Evolutionary conservation across 2,888 invertebrate genomes (phyloP).

Genomic region (Rhingia campestris): DNA sequence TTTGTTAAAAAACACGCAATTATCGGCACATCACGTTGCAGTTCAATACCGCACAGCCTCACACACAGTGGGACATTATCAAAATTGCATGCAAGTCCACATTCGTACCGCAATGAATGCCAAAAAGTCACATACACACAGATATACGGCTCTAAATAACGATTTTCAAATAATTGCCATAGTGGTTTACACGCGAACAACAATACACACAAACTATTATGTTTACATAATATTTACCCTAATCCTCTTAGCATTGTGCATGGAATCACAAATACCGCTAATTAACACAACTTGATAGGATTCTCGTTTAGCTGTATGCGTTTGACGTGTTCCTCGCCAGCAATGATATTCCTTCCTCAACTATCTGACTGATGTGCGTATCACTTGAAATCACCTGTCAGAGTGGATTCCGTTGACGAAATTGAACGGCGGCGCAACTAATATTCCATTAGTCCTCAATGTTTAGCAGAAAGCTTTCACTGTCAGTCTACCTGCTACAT

Average conservation of each 20-base stretch:
- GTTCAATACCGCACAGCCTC: background rate
- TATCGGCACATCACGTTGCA: conserved; percentile 13
- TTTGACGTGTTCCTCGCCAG: conserved; percentile 1
- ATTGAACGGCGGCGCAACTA: conserved; percentile 7
- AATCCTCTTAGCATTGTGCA: background rate
- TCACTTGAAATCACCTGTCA: conserved; percentile 19
- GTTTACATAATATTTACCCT: background rate
- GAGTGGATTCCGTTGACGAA: conserved; percentile 6
- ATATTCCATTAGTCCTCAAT: conserved; percentile 22
- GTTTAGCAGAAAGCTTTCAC: background rate
- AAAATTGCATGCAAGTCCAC: background rate
- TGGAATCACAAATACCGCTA: conserved; percentile 3
- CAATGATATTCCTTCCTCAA: background rate
- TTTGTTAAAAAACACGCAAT: conserved; percentile 37
- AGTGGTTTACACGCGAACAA: background rate
- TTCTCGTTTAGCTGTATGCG: background rate
- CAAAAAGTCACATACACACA: background rate
- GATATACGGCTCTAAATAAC: background rate
- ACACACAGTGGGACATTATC: background rate
- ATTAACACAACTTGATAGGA: conserved; percentile 18
- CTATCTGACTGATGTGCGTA: background rate
- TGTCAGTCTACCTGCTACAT: background rate
- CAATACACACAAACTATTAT: background rate
- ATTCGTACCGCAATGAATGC: background rate
- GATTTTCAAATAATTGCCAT: background rate